A percentile compares a stretch with the other conserved stretches of the same genome.
Conservation (phyloP, 2,113 vertebrate species). For the Rynchops niger region DNA sequence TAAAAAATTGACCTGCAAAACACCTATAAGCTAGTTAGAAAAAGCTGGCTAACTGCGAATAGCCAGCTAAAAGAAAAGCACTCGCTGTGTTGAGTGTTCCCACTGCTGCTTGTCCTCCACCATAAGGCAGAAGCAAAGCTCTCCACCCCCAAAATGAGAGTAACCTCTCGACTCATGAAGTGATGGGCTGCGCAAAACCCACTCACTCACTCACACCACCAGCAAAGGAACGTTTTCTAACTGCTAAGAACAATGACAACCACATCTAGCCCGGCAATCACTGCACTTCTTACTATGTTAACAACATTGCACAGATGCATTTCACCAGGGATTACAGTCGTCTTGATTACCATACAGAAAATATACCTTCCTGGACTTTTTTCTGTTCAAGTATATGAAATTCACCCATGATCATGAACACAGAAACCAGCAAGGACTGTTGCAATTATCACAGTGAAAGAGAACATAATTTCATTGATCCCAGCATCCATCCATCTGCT, state of each 20-base stretch:
- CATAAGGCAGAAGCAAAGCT: not conserved
- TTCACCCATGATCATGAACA: not conserved
- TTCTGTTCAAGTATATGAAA: not conserved
- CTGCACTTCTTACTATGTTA: not conserved
- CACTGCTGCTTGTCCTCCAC: not conserved
- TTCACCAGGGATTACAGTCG: not conserved
- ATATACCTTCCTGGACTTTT: not conserved
- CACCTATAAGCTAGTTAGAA: not conserved
- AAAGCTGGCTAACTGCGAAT: not conserved
- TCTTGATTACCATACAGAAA: not conserved
- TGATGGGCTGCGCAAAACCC: not conserved
- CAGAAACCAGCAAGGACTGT: not conserved
- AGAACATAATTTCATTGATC: conserved; percentile 2
- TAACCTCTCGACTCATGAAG: not conserved
- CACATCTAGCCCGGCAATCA: not conserved
- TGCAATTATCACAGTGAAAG: not conserved
- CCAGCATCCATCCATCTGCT: not conserved
- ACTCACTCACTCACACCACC: not conserved
- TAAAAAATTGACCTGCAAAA: not conserved
- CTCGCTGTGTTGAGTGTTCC: not conserved
- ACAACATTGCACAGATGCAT: not conserved
- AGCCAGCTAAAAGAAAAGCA: not conserved
- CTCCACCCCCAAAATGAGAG: not conserved
- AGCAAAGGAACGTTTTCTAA: not conserved
- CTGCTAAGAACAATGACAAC: not conserved